phyloP scores from a whole-genome alignment of 1,140 invertebrate species.

The Aporrectodea caliginosa region DNA sequence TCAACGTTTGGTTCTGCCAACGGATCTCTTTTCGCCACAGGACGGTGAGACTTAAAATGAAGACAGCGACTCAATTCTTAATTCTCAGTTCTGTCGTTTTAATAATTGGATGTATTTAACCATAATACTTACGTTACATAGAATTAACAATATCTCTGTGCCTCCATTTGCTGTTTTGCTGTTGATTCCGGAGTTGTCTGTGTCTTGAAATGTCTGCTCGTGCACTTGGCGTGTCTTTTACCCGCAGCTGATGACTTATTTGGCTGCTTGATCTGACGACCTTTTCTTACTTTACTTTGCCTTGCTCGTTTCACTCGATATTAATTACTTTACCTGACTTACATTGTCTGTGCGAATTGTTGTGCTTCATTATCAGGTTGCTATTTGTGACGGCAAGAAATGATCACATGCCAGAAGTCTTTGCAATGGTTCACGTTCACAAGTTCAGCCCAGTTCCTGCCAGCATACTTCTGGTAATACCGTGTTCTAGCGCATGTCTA shows the following conservation, averaged over 20 bases:
- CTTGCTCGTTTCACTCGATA: no score
- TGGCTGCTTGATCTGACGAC: no score
- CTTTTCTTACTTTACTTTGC: no score
- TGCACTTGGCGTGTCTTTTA: no score
- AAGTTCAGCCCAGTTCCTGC: constrained; percentile 83
- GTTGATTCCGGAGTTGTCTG: neutral
- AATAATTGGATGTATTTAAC: constrained; percentile 21
- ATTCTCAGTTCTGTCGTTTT: neutral
- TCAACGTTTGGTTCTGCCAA: constrained; percentile 98
- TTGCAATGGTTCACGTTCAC: constrained; percentile 82
- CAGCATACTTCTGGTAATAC: constrained; percentile 77
- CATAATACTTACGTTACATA: neutral
- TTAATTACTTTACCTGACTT: no score
- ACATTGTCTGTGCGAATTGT: no score
- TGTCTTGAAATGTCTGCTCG: neutral
- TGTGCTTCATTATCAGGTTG: no score
- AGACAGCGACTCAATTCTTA: constrained; percentile 13
- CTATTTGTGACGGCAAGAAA: constrained; percentile 20
- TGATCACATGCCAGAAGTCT: constrained; percentile 63
- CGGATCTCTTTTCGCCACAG: constrained; percentile 95
- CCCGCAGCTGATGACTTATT: no score
- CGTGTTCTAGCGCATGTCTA: no score
- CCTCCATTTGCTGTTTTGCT: no score
- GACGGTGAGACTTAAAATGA: no score
- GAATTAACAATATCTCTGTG: neutral